Evolutionary conservation across 2,113 vertebrate genomes (phyloP), one percentile per base, ranked within the genome.

Genomic region (Atractosteus spatula): DNA sequence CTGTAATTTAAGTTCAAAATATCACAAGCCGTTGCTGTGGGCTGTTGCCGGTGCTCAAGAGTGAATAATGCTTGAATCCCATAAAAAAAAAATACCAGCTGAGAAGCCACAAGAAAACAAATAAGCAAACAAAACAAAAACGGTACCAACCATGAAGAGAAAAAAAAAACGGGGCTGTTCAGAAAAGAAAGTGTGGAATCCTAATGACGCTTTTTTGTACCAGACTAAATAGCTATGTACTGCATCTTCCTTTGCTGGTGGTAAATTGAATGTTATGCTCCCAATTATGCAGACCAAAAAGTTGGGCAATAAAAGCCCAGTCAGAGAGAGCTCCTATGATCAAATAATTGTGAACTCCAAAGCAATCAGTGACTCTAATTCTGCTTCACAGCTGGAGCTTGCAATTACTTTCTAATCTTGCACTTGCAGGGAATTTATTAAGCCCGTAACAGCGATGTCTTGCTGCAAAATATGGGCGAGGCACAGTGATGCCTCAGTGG

Each of bases 1-100:
- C 75, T 81, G 61, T 74, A 76, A 82, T 84, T 84, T 79, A 45
- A 81, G 80, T 76, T 64, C 45, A 79, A 80, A 80, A 82, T 76
- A 77, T 70, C 51, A 80, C 79, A 79, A 75, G 41, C 54, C 85
- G 71, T 74, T 62, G 57, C 64, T 78, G 11, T 62, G 43, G 86
- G 68, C 65, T 69, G 63, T 67, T 67, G 63, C 11, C 69, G 45
- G 14, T 72, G 71, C 43, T 73, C 77, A 63, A 66, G 75, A 64
- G 3, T 70, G 65, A 79, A 72, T 3, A 78, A 74, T 16, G 42
- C 74, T 82, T 74, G 17, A 41, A 12, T 69, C 70, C 70, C 68
- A 67, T 29, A 69, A 84, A 74, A 67, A 71, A 51, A 51, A 51
- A 51, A 51, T 5, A 51, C 12, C 63, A 68, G 13, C 72, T 41